phyloP scores from a whole-genome alignment of 1,140 invertebrate genomes.

The Cepaea nemoralis region DNA sequence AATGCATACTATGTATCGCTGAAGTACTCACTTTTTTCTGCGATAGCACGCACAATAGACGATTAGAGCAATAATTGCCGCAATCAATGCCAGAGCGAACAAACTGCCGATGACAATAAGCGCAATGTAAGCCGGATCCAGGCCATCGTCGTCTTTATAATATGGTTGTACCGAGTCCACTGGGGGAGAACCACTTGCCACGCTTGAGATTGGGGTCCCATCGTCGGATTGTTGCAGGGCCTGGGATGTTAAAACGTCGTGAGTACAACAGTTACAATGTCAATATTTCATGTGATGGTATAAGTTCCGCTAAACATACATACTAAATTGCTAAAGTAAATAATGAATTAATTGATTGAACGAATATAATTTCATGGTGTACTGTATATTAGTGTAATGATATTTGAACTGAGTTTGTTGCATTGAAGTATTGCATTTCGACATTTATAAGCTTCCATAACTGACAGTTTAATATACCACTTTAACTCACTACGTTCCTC shows the following conservation, averaged over 20 bases:
- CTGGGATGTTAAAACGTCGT: neutral
- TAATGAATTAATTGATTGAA: no score
- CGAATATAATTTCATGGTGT: no score
- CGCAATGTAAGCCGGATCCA: neutral
- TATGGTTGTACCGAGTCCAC: neutral
- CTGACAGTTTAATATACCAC: no score
- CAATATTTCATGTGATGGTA: no score
- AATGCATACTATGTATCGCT: neutral
- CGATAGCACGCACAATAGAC: neutral
- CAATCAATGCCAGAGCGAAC: neutral
- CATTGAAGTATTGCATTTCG: no score
- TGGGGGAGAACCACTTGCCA: neutral
- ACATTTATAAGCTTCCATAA: no score
- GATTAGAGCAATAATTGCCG: neutral
- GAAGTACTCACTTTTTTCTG: neutral
- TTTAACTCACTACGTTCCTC: no score
- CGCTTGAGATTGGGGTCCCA: neutral
- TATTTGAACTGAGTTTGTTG: no score
- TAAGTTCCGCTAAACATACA: no score
- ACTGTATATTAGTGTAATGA: no score
- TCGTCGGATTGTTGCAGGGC: neutral
- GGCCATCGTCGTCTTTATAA: neutral
- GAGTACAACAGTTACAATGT: no score
- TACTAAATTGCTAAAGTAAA: no score
- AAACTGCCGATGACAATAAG: neutral